phyloP scores from a whole-genome alignment of 2,888 invertebrate species.

The Cosmia trapezina region DNA sequence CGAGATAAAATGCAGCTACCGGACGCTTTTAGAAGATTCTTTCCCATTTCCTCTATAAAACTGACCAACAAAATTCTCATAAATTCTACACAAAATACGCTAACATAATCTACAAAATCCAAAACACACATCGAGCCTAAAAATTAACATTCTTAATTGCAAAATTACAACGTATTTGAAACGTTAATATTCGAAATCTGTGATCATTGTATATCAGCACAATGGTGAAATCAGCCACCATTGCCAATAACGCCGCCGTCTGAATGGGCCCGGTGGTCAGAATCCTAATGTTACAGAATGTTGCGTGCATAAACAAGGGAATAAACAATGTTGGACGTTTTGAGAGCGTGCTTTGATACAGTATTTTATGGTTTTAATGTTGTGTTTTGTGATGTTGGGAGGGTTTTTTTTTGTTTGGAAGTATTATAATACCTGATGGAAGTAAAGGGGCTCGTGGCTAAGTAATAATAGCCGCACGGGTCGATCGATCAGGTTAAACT shows the following conservation, averaged over 20 bases:
- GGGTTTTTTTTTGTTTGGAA: background rate
- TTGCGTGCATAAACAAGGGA: slow-evolving; percentile 49
- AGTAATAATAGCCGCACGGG: no score
- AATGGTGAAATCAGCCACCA: slow-evolving; percentile 64
- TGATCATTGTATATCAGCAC: slow-evolving; percentile 58
- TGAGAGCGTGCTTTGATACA: slow-evolving; percentile 17
- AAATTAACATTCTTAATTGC: slow-evolving; percentile 63
- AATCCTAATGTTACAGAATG: slow-evolving; percentile 62
- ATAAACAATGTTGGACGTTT: slow-evolving; percentile 36
- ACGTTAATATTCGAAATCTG: slow-evolving; percentile 52
- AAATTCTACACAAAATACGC: background rate
- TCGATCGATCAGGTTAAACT: no score
- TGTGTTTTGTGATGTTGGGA: background rate
- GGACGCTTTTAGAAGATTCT: fast-evolving
- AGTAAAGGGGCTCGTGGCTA: no score
- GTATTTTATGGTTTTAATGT: background rate
- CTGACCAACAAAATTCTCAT: background rate
- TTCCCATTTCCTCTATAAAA: background rate
- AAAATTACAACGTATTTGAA: slow-evolving; percentile 60
- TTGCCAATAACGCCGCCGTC: slow-evolving; percentile 51
- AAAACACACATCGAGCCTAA: slow-evolving; percentile 40
- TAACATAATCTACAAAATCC: slow-evolving; percentile 24
- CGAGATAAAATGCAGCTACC: background rate
- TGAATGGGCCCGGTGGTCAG: slow-evolving; percentile 52
- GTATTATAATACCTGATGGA: no score